phyloP scores from a whole-genome alignment of 2,888 invertebrate genomes.

The Thecophora atra region DNA sequence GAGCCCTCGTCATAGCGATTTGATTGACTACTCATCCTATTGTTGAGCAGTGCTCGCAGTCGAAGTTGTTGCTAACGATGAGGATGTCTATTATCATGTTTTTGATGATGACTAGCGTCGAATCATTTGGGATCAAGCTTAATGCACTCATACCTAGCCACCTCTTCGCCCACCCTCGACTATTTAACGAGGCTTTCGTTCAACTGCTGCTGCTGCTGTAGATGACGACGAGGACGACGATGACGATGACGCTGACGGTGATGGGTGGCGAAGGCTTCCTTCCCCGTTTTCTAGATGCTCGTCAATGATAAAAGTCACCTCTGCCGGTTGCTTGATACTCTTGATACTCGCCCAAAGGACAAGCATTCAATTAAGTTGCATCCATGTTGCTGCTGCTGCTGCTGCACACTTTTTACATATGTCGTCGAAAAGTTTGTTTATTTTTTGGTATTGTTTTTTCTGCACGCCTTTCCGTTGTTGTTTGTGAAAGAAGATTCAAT shows the following conservation, averaged over 20 bases:
- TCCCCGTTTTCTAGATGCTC: constrained; percentile 14
- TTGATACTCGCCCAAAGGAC: not conserved
- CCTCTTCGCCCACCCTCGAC: not conserved
- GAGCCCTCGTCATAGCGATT: constrained; percentile 59
- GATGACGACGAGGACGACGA: constrained; percentile 30
- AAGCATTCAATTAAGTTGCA: constrained; percentile 36
- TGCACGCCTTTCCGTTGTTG: not conserved
- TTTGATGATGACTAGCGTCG: constrained; percentile 40
- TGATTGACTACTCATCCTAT: constrained; percentile 60
- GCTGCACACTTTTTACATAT: constrained; percentile 64
- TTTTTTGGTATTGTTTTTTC: constrained; percentile 10
- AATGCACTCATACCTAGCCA: too few relatives aligned
- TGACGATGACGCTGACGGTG: not conserved
- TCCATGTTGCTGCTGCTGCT: constrained; percentile 47
- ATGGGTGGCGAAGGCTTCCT: too few relatives aligned
- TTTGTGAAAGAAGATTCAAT: constrained; percentile 28
- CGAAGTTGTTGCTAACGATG: constrained; percentile 4
- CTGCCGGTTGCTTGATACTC: not conserved
- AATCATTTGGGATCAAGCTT: constrained; percentile 31
- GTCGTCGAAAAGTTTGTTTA: constrained; percentile 51
- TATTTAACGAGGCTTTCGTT: constrained; percentile 18
- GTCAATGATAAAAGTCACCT: not conserved
- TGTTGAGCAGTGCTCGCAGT: constrained; percentile 38
- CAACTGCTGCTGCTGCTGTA: constrained; percentile 37
- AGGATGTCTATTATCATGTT: constrained; percentile 35